Percentiles rank a stretch among this genome's conserved stretches.
phyloP scores from a whole-genome alignment of 2,113 vertebrate species.

The Notarius quadriscutis region DNA sequence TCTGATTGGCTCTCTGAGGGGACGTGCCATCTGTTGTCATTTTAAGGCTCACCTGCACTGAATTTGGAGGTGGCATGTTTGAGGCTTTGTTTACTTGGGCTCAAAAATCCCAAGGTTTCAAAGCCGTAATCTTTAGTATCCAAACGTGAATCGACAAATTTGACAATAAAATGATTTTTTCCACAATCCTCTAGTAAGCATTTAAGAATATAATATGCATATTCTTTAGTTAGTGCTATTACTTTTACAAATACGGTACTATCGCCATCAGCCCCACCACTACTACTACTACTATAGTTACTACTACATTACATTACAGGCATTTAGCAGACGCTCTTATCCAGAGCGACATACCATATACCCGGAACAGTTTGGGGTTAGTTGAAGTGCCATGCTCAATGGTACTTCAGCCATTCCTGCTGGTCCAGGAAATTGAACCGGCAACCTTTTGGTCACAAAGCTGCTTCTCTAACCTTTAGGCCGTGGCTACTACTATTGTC shows the following conservation, averaged over 20 bases:
- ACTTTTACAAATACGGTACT: background rate
- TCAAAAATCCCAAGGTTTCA: slow-evolving; percentile 39
- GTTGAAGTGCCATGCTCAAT: too few relatives aligned
- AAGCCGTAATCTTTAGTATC: slow-evolving; percentile 6
- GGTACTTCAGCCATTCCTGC: too few relatives aligned
- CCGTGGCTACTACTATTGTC: too few relatives aligned
- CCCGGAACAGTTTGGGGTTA: too few relatives aligned
- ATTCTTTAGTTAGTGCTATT: too few relatives aligned
- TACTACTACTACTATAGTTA: background rate
- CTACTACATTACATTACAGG: background rate
- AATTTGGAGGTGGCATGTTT: slow-evolving; percentile 61
- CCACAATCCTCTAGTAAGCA: background rate
- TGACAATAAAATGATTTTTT: background rate
- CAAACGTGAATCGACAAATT: background rate
- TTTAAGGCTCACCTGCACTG: slow-evolving; percentile 62
- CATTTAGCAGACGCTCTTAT: too few relatives aligned
- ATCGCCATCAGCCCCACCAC: background rate
- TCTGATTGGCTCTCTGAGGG: slow-evolving; percentile 55
- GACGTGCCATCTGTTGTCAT: slow-evolving; percentile 56
- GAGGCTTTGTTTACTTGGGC: slow-evolving; percentile 49
- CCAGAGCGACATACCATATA: too few relatives aligned
- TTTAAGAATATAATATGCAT: background rate
- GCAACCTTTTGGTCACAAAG: too few relatives aligned
- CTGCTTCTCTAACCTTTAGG: too few relatives aligned
- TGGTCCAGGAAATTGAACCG: too few relatives aligned